Percentiles rank a stretch among this genome's conserved stretches.
Conservation (phyloP, 2,113 vertebrate genomes). For the Taxidea taxus region DNA sequence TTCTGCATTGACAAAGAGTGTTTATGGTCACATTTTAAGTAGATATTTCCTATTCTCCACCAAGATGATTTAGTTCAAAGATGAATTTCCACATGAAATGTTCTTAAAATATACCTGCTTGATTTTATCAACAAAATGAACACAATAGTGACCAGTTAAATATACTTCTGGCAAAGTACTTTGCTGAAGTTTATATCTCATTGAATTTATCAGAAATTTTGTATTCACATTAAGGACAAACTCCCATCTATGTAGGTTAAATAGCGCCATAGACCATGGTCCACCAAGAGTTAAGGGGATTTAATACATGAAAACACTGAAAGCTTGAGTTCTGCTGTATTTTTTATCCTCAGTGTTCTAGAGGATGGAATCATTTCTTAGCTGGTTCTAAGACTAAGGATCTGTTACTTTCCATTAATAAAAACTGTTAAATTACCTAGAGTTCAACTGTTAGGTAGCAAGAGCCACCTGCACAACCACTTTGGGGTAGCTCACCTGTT, state of each 20-base stretch:
- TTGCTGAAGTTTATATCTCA: neutral
- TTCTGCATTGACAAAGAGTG: neutral
- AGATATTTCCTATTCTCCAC: neutral
- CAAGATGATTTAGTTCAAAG: neutral
- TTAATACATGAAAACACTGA: neutral
- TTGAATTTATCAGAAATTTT: neutral
- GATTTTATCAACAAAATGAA: neutral
- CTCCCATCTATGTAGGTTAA: neutral
- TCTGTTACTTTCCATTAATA: neutral
- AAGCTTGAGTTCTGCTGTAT: neutral
- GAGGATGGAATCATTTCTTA: neutral
- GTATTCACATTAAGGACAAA: neutral
- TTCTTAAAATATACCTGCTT: neutral
- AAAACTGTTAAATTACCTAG: neutral
- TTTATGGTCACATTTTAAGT: neutral
- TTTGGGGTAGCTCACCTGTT: neutral
- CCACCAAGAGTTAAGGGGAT: neutral
- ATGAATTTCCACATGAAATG: neutral
- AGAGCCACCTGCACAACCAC: neutral
- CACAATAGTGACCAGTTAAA: neutral
- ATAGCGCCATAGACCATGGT: neutral
- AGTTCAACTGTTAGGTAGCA: neutral
- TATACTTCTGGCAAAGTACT: neutral
- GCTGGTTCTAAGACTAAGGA: neutral
- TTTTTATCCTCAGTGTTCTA: neutral